Evolutionary conservation across 2,888 invertebrate species (phyloP), one percentile per base, ranked within the genome.

Genomic region (Orthonychiurus folsomi): DNA sequence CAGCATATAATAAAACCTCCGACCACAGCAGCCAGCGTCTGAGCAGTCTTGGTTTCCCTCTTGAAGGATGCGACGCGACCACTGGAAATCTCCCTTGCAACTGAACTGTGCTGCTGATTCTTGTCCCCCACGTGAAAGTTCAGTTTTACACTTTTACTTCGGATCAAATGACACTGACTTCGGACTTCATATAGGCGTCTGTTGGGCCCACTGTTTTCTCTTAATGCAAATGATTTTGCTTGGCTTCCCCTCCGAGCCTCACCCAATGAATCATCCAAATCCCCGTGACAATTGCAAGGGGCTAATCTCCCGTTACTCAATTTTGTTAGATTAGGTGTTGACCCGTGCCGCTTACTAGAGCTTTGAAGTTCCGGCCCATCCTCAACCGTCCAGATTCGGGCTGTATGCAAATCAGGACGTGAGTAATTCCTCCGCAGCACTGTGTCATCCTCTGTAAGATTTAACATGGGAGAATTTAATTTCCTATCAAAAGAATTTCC

Each of bases 1-100:
- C 92, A 92, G 73, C 91, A 92, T 3, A 88, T 86, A 2, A 91
- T 85, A 72, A 91, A 91, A 1, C 90, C 90, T n/a, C 56, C 91
- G 0, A 92, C 89, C 0, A 92, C 91, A 3, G 91, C 84, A 67
- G 89, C 89, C 58, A 92, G 76, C 0, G 91, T 91, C 75, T 90
- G 89, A 2, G 90, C 90, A 0, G 92, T 91, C 79, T 92, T 92
- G 2, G 88, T 89, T 75, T 92, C 92, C 58, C 89, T 80, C 59
- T 88, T 81, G 63, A 81, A 76, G n/a, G 77, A 76, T 3, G 77
- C 74, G 20, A 76, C 67, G 0, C 73, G 65, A 15, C 73, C 73
- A 65, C 69, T 73, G 50, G 69, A 64, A 55, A 70, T 69, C 23
- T 71, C 71, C 47, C 69, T 63, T 1, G 66, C 54, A 1, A 66